Evolutionary conservation across 2,113 vertebrate species (phyloP), one percentile per base, ranked within the genome.

Genomic region (Neodon shergylaensis): DNA sequence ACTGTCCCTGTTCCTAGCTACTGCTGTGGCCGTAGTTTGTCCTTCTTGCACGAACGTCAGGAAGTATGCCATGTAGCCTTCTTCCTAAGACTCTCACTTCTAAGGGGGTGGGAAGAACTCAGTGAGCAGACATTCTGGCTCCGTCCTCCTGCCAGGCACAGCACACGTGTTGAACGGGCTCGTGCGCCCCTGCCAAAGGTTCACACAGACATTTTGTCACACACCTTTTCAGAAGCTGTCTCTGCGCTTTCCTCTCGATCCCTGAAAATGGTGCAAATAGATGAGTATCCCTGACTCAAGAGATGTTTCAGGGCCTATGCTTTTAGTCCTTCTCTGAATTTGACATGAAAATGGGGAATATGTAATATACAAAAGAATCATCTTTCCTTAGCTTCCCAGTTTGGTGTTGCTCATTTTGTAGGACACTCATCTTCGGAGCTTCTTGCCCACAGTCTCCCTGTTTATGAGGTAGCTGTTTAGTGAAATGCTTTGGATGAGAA

Each of bases 121-220:
- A 97, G 78, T 95, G 96, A 97, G 96, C 96, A 97, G 95, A 86
- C 92, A 65, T 91, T 88, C 66, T 28, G 21, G 82, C 66, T 89
- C 63, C 88, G 61, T 22, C 24, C 49, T 93, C 81, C n/a, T 95
- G 97, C 96, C 92, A 96, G 94, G 77, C 94, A 89, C 95, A 86
- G 88, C 94, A 82, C 49, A 82, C 49, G 82, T 44, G 7, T 91
- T 94, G 87, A 90, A 74, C 52, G 63, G 76, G 77, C 66, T 94
- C 81, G 73, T 58, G 79, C 22, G 66, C 44, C 82, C 83, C 44
- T 66, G 82, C 96, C 96, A 66, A 96, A 96, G 96, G 97, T 77
- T 95, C 92, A 49, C n/a, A 17, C 16, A 96, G 94, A 81, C 49
- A 31, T 78, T 95, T 93, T 82, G 82, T 90, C 94, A 90, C 74